Conservation (phyloP, 2,888 invertebrate species). For the Scrobipalpa atriplicella region DNA sequence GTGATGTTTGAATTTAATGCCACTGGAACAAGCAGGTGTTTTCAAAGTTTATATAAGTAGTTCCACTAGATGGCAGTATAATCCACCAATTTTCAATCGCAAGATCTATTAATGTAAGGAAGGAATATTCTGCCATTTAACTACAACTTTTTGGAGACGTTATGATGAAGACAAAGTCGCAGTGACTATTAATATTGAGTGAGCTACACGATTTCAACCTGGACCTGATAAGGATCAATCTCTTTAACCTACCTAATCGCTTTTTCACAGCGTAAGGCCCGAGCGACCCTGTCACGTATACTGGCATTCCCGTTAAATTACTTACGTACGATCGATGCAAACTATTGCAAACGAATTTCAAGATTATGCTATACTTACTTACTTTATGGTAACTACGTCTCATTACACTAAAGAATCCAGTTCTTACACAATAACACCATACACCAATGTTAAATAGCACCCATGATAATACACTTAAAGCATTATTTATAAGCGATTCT, state of each 20-base stretch:
- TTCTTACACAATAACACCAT: constrained; percentile 62
- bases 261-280: constrained; percentile 55
- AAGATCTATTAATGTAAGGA: too few species aligned
- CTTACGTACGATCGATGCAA: constrained; percentile 52
- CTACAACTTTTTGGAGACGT: too few species aligned
- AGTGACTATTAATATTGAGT: background rate
- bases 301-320: constrained; percentile 44
- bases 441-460: constrained; percentile 79
- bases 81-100: too few species aligned
- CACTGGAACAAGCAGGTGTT: background rate
- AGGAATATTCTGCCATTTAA: too few species aligned
- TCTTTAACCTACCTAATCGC: constrained; percentile 20
- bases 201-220: background rate
- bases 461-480: constrained; percentile 78
- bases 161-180: background rate
- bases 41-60: background rate
- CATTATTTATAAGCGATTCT: constrained; percentile 61
- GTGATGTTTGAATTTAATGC: background rate
- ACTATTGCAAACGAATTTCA: constrained; percentile 75
- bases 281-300: constrained; percentile 62
- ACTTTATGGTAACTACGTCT: constrained; percentile 69
- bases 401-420: constrained; percentile 52
- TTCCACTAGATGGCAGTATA: too few species aligned
- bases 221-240: constrained; percentile 9
- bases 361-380: constrained; percentile 70